These are phyloP conservation scores for Trematomus bernacchii DNA, from an alignment of 2,797 vertebrate genomes.

Conservation along the genomic window DNA sequence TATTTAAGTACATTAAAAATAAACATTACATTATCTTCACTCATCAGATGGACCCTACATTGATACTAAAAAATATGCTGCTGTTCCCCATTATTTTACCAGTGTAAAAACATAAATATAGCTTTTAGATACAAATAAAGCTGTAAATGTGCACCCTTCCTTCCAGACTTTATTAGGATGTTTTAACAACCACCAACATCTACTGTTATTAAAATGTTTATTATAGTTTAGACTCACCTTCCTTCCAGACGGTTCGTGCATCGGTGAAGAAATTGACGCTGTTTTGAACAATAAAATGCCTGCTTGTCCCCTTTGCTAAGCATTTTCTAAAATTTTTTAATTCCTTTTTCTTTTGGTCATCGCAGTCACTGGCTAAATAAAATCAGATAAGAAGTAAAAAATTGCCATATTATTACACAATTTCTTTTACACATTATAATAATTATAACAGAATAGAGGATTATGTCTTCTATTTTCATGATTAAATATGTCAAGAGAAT, in stretches of 20 bases:
- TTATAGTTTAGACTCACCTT: not conserved
- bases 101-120: not conserved
- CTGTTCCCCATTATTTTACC: not conserved
- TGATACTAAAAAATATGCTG: too few species aligned
- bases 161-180: not conserved
- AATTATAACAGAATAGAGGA: not conserved
- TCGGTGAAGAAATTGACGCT: not conserved
- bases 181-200: too few species aligned
- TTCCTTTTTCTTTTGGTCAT: too few species aligned
- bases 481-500: not conserved
- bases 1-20: too few species aligned
- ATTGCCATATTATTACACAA: not conserved
- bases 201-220: not conserved
- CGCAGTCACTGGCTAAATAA: too few species aligned
- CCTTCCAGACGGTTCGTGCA: rapidly evolving
- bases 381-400: not conserved
- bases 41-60: not conserved
- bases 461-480: not conserved
- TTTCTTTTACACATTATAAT: not conserved
- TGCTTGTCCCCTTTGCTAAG: rapidly evolving
- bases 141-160: not conserved
- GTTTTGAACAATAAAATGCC: slow-evolving; percentile 8
- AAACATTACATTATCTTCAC: not conserved
- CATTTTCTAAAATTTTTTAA: too few species aligned
- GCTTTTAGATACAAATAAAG: not conserved